Evolutionary conservation across 2,113 vertebrate species (phyloP).

Genomic region (Montifringilla adamsi): DNA sequence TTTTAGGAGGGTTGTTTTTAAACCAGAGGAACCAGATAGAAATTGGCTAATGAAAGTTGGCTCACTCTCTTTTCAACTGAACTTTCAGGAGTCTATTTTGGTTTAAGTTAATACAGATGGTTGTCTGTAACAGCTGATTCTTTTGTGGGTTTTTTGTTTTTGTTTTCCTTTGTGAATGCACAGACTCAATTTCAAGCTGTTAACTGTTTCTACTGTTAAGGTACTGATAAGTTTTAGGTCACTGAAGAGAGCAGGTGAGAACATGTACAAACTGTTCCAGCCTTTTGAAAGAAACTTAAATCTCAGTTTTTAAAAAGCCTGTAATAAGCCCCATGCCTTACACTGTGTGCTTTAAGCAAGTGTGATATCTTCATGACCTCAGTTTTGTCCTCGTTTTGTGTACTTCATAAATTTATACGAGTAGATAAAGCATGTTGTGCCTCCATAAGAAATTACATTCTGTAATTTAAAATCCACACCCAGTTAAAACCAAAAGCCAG

Average conservation of each 20-base stretch:
- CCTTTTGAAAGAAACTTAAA: conserved; percentile 16
- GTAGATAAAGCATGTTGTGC: conserved; percentile 36
- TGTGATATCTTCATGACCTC: conserved; percentile 22
- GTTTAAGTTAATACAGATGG: neutral
- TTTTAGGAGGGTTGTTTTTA: conserved; percentile 53
- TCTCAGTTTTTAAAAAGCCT: conserved; percentile 49
- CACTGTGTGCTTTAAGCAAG: conserved; percentile 35
- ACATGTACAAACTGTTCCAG: neutral
- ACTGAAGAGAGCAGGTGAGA: conserved; percentile 12
- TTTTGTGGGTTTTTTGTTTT: neutral
- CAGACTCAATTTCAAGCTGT: conserved; percentile 57
- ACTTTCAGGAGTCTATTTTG: conserved; percentile 17
- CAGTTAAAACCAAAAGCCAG: neutral
- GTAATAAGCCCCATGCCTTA: conserved; percentile 68
- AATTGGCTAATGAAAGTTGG: conserved; percentile 34
- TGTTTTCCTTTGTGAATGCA: conserved; percentile 48
- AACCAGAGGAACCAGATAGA: conserved; percentile 30
- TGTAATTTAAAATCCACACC: neutral
- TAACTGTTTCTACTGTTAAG: conserved; percentile 63
- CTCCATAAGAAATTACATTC: conserved; percentile 1
- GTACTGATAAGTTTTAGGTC: conserved; percentile 61
- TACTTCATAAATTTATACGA: neutral
- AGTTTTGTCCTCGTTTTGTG: neutral
- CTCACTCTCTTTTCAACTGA: conserved; percentile 26
- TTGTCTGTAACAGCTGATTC: conserved; percentile 3